Percentiles rank a stretch among this genome's conserved stretches.
Conservation (phyloP, 1,140 invertebrate species). For the Ridgeia piscesae region DNA sequence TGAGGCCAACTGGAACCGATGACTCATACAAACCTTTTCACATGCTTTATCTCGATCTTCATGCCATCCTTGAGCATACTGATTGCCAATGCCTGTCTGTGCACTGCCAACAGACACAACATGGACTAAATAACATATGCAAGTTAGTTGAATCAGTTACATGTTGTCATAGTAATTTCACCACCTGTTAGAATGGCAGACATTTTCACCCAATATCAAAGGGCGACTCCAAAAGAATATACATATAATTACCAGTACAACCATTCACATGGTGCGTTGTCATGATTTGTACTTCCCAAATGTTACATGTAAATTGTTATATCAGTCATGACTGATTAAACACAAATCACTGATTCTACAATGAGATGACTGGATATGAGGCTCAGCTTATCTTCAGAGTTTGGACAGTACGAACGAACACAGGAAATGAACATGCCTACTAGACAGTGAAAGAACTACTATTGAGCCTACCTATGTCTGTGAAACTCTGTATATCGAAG, state of each 20-base stretch:
- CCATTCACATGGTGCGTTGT: too few species aligned
- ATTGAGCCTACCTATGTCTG: constrained; percentile 62
- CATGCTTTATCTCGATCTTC: constrained; percentile 77
- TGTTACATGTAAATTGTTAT: background rate
- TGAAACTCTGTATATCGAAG: constrained; percentile 86
- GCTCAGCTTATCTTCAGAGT: background rate
- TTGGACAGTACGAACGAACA: background rate
- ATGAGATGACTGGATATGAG: too few species aligned
- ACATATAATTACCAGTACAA: too few species aligned
- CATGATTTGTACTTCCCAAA: background rate
- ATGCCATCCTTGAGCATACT: constrained; percentile 86
- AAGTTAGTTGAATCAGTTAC: too few species aligned
- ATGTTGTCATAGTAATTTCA: too few species aligned
- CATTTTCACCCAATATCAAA: too few species aligned
- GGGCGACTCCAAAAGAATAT: too few species aligned
- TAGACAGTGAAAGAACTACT: background rate
- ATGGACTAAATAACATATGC: too few species aligned
- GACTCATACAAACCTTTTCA: constrained; percentile 55
- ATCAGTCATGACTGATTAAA: too few species aligned
- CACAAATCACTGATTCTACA: too few species aligned
- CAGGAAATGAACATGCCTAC: background rate
- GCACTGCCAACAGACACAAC: constrained; percentile 60
- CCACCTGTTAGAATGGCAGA: too few species aligned
- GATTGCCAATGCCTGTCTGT: constrained; percentile 68
- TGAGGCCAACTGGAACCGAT: background rate